Base-by-base conservation (phyloP, 37 sponge, comb jelly and placozoan genomes). In the Cladorhizidae sp. region DNA sequence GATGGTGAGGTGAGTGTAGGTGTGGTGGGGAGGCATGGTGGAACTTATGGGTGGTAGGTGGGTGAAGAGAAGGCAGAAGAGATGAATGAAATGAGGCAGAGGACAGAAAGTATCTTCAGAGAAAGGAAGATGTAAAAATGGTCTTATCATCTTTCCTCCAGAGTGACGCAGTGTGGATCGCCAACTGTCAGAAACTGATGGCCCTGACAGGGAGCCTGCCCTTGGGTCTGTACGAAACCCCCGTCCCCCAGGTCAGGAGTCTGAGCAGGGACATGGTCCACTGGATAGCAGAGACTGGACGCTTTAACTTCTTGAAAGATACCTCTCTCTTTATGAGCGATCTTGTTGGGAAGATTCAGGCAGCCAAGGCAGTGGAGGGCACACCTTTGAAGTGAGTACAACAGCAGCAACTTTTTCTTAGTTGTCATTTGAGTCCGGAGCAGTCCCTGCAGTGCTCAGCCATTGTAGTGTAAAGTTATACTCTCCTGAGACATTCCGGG, bases 221-320 rank as follows among this genome's bases (percentile, higher is more conserved):
- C 26, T 70, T 96, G 1, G 97, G 93, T 11, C 58, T 96, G 21
- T 96, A 96, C 64, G 97, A 96, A 49, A 96, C 93, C 11, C 97
- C 97, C 0, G 65, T 82, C 56, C 97, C 97, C 9, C 41, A 89
- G 57, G 77, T 70, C 31, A 96, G 97, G 76, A 59, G 62, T 21
- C 88, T 96, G 14, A 96, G 86, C 29, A 88, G 91, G 56, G 73
- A 50, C 17, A 93, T 96, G 94, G 70, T 96, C 40, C 41, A 37
- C 50, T 96, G 97, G 97, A 70, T 72, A 26, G 97, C 89, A 29
- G 59, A 52, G 33, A 82, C 86, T 18, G 88, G 83, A 2, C 74
- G 93, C 62, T 90, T 96, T 80, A 78, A 83, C 17, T 96, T 93
- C 77, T 82, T 90, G 78, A 96, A 96, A 70, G 93, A 93, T 84